These are phyloP conservation scores for Melanotus villosus DNA, from an alignment of 2,888 invertebrate genomes.

Conservation along the genomic window DNA sequence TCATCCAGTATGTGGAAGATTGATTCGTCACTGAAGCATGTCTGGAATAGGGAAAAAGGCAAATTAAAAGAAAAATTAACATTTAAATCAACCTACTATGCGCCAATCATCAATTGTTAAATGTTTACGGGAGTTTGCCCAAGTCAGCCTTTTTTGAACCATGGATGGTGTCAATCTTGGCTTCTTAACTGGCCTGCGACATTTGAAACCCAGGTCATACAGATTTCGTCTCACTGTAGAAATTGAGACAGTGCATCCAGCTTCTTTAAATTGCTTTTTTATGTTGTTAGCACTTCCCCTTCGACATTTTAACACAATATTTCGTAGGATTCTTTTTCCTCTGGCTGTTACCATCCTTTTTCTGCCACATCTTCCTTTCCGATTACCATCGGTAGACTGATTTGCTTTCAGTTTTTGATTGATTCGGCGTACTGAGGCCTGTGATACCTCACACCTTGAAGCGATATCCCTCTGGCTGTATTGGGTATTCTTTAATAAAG, in stretches of 20 bases:
- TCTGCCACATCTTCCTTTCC: neutral
- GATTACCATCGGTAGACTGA: neutral
- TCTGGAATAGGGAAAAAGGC: neutral
- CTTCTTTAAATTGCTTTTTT: neutral
- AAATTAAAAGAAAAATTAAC: no score
- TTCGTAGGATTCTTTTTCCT: neutral
- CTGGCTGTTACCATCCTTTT: neutral
- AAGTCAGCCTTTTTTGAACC: conserved; percentile 29
- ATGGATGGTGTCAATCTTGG: conserved; percentile 41
- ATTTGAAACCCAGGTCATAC: conserved; percentile 36
- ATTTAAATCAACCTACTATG: neutral
- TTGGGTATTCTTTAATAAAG: no score
- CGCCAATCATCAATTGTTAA: neutral
- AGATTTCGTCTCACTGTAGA: conserved; percentile 17
- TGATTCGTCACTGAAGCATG: conserved; percentile 13
- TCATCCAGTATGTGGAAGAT: conserved; percentile 10
- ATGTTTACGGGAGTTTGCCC: conserved; percentile 17
- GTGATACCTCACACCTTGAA: no score
- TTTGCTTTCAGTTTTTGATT: neutral
- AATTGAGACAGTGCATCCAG: no score
- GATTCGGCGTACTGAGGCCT: neutral
- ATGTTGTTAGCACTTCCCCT: neutral
- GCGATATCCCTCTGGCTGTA: no score
- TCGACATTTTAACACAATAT: neutral
- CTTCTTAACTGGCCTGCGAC: conserved; percentile 41